phyloP scores from a whole-genome alignment of 2,113 vertebrate species.

The Pteropus alecto region DNA sequence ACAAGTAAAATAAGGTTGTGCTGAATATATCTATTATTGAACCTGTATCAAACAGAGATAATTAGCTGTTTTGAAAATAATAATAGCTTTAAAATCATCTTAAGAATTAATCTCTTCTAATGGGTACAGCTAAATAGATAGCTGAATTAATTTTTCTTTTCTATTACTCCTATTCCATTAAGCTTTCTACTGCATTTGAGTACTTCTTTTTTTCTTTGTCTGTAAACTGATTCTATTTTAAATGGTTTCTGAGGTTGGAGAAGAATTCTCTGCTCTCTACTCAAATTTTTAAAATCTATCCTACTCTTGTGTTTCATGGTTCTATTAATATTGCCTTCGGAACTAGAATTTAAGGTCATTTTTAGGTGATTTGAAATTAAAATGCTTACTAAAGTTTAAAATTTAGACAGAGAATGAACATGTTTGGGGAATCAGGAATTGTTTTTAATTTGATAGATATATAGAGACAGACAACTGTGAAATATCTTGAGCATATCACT shows the following conservation, averaged over 20 bases:
- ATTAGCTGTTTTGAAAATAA: slow-evolving; percentile 22
- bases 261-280: not conserved
- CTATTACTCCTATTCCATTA: not conserved
- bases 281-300: not conserved
- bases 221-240: not conserved
- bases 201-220: not conserved
- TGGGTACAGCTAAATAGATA: not conserved
- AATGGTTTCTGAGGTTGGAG: not conserved
- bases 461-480: not conserved
- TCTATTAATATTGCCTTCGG: not conserved
- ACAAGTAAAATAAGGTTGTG: not conserved
- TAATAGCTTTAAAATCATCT: not conserved
- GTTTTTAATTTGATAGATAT: not conserved
- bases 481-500: not conserved
- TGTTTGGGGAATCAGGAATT: not conserved
- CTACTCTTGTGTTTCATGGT: not conserved
- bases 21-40: not conserved
- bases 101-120: not conserved
- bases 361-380: not conserved
- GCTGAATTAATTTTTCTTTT: not conserved
- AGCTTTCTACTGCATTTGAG: not conserved
- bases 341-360: not conserved
- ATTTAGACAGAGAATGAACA: not conserved
- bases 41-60: not conserved
- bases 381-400: not conserved